Evolutionary conservation across 2,888 invertebrate genomes (phyloP), one percentile per base, ranked within the genome.

Genomic region (Sipunculus nudus): DNA sequence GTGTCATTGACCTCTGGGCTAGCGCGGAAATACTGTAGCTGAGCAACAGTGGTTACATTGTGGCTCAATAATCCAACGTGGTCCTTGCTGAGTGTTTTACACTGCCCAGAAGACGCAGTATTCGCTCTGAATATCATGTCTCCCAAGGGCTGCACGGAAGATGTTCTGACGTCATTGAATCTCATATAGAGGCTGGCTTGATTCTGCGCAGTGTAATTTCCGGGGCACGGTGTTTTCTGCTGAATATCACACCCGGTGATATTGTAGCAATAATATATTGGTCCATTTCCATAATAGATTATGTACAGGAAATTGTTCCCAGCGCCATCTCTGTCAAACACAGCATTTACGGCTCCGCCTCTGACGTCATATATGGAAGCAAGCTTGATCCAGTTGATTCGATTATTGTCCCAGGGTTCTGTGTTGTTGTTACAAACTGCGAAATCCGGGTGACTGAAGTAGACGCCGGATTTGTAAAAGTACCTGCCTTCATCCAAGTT

Each of bases 381-480:
- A 3, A 59, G 8, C 16, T 35, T 10, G 16, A 54, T 23, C 59
- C 59, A 59, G 53, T 43, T 53, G 39, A 41, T 8, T 6, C 16
- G 40, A 8, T 19, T 39, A 21, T 53, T 28, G 4, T 41, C 26
- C 53, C 53, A 53, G 28, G 6, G 4, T 10, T 53, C 8, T 6
- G 10, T 6, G 35, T 50, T 35, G 31, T 10, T 26, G 29, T 54
- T 19, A 26, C 59, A 59, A 5, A 26, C 8, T 19, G 5, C 49
- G 25, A 76, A 66, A 3, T 66, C 10, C 2, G 71, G 70, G 50
- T 74, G 75, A 55, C 74, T 70, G 52, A 76, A 71, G 58, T 68
- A 76, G 19, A 76, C 64, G 45, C 75, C 75, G 25, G 72, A 71
- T 54, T 75, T 73, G 19, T 71, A 54, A 57, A 78, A 76, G 59